Evolutionary conservation across 2,888 invertebrate species (phyloP), one percentile per base, ranked within the genome.

Genomic region (Drosophila quasianomalipes): DNA sequence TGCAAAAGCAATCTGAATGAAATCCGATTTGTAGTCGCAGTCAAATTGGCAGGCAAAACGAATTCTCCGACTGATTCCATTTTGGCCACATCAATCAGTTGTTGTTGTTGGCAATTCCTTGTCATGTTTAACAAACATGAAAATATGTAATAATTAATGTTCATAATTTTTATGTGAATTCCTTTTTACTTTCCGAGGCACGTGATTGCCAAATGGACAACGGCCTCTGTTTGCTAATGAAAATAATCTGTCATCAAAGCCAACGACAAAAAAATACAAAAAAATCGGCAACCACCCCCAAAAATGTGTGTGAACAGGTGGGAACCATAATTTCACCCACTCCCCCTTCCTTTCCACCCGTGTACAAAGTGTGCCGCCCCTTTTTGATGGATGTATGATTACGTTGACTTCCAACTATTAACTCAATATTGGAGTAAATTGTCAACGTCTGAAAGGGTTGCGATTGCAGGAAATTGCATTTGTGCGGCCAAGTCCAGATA

Each of bases 241-340:
- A 92, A 84, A 90, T 90, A 92, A 90, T 92, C 92, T 91, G 86
- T 89, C 91, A 92, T 92, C 92, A 92, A 91, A 92, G 89, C 64
- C 75, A 61, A 69, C 22, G 14, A 19, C 31, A 68, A n/a, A 55
- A 67, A 70, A 16, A 2, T 4, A 47, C 22, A 22, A 1, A 19
- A 16, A 19, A 10, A 47, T 16, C 22, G 4, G 41, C 70, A 62
- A 76, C 76, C 76, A 76, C 54, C 66, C 55, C 28, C 49, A 30
- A 28, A 26, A 41, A 44, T 66, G 77, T 52, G 53, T 74, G 76
- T 70, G 71, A 74, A 91, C 90, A 91, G 90, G 90, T 91, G 90
- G 82, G 76, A 44, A 58, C 74, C 63, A 57, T 44, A 72, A 35
- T 14, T 16, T 31, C 41, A 14, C n/a, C 26, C 58, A 37, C 55